Evolutionary conservation across 37 sponge, comb jelly and placozoan species (phyloP), one percentile per base, ranked within the genome.

Genomic region (Bolinopsis microptera): DNA sequence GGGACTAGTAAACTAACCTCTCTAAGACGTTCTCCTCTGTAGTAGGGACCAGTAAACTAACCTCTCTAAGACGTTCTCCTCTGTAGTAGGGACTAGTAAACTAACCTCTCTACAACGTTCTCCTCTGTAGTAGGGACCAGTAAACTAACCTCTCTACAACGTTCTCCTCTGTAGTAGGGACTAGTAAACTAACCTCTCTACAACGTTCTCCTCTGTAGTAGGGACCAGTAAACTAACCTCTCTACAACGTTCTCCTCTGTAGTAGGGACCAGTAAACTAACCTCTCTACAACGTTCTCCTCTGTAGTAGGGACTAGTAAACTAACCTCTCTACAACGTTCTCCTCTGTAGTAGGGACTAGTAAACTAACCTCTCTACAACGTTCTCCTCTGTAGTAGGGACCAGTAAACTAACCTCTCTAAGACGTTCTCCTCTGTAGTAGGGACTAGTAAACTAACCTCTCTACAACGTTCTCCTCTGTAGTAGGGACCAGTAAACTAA

Each of bases 311-410:
- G 35, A 93, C 69, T 0, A 97, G 95, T 23, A 37, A 38, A 8
- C 95, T 69, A 21, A 94, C 94, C 97, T 97, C 96, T 13, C 96
- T 97, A 76, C 97, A 98, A 25, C 75, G 93, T 24, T 94, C 21
- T 67, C 88, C n/a, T n/a, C n/a, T n/a, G n/a, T n/a, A n/a, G n/a
- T n/a, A n/a, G n/a, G n/a, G n/a, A n/a, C n/a, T n/a, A n/a, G n/a
- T n/a, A n/a, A n/a, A n/a, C 61, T 48, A 13, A 48, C 61, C 95
- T 94, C 13, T 94, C 95, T 18, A 24, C 68, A 22, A 97, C 95
- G 34, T 98, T 98, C 24, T 69, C 68, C 26, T 94, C 77, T 5
- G 93, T 92, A 69, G 97, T 97, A 30, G 93, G 69, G 35, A 93
- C 69, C 0, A 97, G 95, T 23, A 37, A 38, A 8, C 95, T 69